These are phyloP conservation scores for Tenthredo amoena DNA, from an alignment of 2,888 invertebrate species.

Conservation along the genomic window DNA sequence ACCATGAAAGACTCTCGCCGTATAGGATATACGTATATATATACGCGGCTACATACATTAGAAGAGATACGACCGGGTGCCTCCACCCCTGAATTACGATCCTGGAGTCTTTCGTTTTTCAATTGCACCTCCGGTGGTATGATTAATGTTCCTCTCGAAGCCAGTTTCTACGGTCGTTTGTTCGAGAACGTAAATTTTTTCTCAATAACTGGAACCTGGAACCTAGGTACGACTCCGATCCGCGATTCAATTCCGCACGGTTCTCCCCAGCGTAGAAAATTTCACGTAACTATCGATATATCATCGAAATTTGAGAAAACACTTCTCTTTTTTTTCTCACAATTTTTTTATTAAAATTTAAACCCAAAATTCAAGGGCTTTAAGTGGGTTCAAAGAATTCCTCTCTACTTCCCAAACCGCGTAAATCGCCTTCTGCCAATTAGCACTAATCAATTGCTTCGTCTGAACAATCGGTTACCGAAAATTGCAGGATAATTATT, in stretches of 20 bases:
- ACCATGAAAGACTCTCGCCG: neutral
- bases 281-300: too few species aligned
- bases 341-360: too few species aligned
- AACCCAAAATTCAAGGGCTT: too few species aligned
- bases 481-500: neutral
- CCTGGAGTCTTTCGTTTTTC: conserved; percentile 48
- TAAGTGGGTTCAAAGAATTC: too few species aligned
- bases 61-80: conserved; percentile 43
- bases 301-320: too few species aligned
- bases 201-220: neutral
- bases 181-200: conserved; percentile 25
- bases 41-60: conserved; percentile 28
- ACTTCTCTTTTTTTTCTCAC: too few species aligned
- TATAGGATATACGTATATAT: neutral
- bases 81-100: conserved; percentile 51
- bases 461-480: neutral
- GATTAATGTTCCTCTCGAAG: conserved; percentile 43
- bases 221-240: too few species aligned
- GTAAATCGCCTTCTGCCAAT: neutral
- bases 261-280: too few species aligned
- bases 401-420: neutral
- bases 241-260: too few species aligned
- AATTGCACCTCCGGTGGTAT: conserved; percentile 42
- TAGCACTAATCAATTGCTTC: neutral
- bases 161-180: conserved; percentile 38